Conservation (phyloP, 1,140 invertebrate genomes). For the Pogonomyrmex barbatus region DNA sequence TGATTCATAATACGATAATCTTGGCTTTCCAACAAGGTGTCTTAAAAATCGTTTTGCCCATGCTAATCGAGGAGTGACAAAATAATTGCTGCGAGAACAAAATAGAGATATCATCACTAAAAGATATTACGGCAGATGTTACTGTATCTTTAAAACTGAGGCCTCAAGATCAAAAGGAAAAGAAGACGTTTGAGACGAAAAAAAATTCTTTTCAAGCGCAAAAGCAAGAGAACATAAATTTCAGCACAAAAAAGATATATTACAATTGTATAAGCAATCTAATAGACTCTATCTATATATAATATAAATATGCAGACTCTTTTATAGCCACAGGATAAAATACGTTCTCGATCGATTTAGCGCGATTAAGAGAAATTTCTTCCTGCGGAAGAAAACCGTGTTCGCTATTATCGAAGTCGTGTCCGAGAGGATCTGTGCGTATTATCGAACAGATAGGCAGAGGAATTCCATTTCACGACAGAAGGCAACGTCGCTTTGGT, state of each 20-base stretch:
- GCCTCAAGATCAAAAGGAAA: not conserved
- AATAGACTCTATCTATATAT: not conserved
- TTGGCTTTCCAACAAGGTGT: slow-evolving; percentile 29
- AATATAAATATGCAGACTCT: not conserved
- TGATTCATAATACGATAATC: slow-evolving; percentile 29
- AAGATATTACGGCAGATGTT: not conserved
- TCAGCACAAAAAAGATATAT: not conserved
- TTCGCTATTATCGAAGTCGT: not conserved
- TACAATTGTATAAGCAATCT: not conserved
- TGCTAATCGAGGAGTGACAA: not conserved
- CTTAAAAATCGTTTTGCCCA: not conserved
- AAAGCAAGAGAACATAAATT: not conserved
- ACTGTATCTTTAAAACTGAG: not conserved
- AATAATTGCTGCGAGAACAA: slow-evolving; percentile 1
- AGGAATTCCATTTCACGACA: not conserved
- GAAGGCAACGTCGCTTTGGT: slow-evolving; percentile 3
- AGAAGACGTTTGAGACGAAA: too few relatives aligned
- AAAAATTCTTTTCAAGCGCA: not conserved
- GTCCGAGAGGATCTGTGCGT: not conserved
- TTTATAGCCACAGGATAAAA: not conserved
- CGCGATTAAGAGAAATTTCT: not conserved
- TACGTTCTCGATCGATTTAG: not conserved
- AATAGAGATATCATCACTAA: not conserved
- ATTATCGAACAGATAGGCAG: slow-evolving; percentile 18
- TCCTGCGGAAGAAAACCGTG: not conserved